phyloP scores from a whole-genome alignment of 1,140 invertebrate genomes.

The Eupeodes corollae region DNA sequence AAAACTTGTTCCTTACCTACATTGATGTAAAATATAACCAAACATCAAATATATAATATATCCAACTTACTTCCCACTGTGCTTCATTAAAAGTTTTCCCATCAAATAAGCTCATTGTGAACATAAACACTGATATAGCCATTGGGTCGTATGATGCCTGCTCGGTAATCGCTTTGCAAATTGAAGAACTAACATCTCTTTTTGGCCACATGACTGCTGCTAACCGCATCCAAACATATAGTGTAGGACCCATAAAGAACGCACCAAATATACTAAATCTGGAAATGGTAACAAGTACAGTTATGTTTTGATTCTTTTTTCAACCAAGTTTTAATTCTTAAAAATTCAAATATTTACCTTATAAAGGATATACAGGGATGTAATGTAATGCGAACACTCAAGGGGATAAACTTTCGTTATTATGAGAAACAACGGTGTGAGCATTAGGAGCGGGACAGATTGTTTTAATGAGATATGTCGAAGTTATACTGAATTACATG shows the following conservation, averaged over 20 bases:
- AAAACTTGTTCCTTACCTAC: constrained; percentile 30
- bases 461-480: no score
- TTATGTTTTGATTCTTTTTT: no score
- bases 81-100: constrained; percentile 44
- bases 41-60: not conserved
- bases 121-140: constrained; percentile 53
- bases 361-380: no score
- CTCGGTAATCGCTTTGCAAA: constrained; percentile 53
- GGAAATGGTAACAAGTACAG: not conserved
- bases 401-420: not conserved
- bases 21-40: constrained; percentile 3
- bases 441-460: no score
- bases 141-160: constrained; percentile 52
- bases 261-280: constrained; percentile 52
- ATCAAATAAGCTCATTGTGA: constrained; percentile 51
- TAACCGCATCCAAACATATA: constrained; percentile 49
- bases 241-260: constrained; percentile 50
- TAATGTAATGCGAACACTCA: not conserved
- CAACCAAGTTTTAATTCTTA: no score
- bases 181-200: constrained; percentile 43
- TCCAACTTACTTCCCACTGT: constrained; percentile 42
- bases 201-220: constrained; percentile 47
- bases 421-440: not conserved
- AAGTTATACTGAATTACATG: no score
- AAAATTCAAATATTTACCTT: no score